phyloP scores from a whole-genome alignment of 1,140 invertebrate genomes.

The Bombus balteatus region DNA sequence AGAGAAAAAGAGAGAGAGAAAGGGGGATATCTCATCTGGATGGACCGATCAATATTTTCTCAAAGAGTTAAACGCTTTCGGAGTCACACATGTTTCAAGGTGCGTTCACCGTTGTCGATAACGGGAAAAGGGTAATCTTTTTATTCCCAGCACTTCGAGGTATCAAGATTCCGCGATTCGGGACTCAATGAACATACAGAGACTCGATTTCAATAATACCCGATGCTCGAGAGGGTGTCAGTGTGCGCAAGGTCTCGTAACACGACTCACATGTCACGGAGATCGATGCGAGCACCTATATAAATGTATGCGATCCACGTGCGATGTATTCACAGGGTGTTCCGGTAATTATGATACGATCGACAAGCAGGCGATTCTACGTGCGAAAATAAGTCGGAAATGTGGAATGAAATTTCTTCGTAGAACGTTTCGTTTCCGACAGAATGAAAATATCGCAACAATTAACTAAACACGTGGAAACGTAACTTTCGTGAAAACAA shows the following conservation, averaged over 20 bases:
- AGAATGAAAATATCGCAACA: too few relatives aligned
- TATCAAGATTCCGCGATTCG: slow-evolving; percentile 9
- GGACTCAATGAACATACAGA: not conserved
- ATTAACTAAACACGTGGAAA: too few relatives aligned
- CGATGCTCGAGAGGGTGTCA: slow-evolving; percentile 44
- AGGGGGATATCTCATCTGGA: not conserved
- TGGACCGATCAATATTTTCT: slow-evolving; percentile 32
- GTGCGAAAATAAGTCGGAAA: too few relatives aligned
- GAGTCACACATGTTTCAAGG: slow-evolving; percentile 20
- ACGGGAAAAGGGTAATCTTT: slow-evolving; percentile 29
- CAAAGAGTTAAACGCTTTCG: slow-evolving; percentile 31
- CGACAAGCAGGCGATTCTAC: too few relatives aligned
- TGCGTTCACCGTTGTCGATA: slow-evolving; percentile 41
- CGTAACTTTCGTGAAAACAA: too few relatives aligned
- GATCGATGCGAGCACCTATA: not conserved
- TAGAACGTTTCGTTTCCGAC: too few relatives aligned
- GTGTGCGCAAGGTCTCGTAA: not conserved
- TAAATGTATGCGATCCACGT: not conserved
- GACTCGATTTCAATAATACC: slow-evolving; percentile 42
- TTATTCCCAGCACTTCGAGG: slow-evolving; percentile 12
- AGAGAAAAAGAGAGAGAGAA: slow-evolving; percentile 34
- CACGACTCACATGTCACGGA: not conserved
- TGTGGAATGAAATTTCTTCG: too few relatives aligned
- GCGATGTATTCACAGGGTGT: not conserved
- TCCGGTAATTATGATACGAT: not conserved